Conservation (phyloP, 2,888 invertebrate genomes). For the Drosophila atripex region DNA sequence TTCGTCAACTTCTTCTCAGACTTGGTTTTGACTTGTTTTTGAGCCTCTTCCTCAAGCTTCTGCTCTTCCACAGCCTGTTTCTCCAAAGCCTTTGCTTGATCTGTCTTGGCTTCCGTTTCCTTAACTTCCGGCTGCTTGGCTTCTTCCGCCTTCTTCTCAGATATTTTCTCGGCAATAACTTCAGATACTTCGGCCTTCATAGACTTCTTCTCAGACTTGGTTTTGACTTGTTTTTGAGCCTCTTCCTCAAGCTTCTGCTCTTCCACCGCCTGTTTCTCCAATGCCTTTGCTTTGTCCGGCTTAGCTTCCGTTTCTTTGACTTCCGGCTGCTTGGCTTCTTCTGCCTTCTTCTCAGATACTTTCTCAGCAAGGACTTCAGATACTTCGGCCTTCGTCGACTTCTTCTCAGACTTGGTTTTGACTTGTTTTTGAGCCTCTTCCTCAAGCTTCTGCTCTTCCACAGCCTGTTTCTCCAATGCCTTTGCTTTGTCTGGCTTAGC, state of each 20-base stretch:
- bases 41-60: neutral
- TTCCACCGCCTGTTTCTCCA: constrained; percentile 17
- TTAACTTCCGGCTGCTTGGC: constrained; percentile 15
- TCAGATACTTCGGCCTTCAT: constrained; percentile 1
- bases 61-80: neutral
- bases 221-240: neutral
- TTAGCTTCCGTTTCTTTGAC: constrained; percentile 34
- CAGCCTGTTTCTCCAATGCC: neutral
- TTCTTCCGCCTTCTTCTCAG: constrained; percentile 23
- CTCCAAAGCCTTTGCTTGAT: constrained; percentile 12
- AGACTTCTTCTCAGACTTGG: neutral
- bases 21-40: neutral
- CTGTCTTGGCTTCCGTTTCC: neutral
- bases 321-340: constrained; percentile 41
- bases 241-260: constrained; percentile 2
- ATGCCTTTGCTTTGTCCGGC: constrained; percentile 18
- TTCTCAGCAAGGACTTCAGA: constrained; percentile 7
- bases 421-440: neutral
- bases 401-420: neutral
- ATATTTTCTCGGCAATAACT: neutral
- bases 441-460: neutral
- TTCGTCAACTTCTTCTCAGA: neutral
- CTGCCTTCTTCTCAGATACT: constrained; percentile 5
- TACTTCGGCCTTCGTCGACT: neutral
- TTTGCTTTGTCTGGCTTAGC: constrained; percentile 11